These are phyloP conservation scores for Enteromius unitaeniatus DNA, from an alignment of 2,797 vertebrate genomes.

Conservation along the genomic window DNA sequence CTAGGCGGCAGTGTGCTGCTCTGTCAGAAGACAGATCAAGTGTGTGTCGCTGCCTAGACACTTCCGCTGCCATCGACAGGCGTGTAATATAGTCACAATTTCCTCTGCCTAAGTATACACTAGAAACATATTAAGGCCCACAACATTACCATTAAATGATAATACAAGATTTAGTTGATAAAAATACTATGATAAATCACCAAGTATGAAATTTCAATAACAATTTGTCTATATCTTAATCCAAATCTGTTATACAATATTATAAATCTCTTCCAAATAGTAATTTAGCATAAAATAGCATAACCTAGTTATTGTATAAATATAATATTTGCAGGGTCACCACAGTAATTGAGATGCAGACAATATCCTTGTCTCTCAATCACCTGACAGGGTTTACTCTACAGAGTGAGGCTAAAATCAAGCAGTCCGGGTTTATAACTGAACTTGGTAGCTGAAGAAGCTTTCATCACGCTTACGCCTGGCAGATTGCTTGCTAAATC, in stretches of 20 bases:
- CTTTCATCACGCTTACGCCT: slow-evolving; percentile 58
- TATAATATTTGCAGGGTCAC: background rate
- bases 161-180: background rate
- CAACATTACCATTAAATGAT: background rate
- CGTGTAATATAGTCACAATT: slow-evolving; percentile 41
- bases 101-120: slow-evolving; percentile 17
- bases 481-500: slow-evolving; percentile 60
- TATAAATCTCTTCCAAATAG: background rate
- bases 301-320: background rate
- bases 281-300: background rate
- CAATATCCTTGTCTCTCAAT: slow-evolving; percentile 25
- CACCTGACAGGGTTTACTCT: slow-evolving; percentile 46
- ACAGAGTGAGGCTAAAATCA: slow-evolving; percentile 47
- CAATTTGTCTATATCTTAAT: background rate
- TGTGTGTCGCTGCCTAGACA: slow-evolving; percentile 34
- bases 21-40: slow-evolving; percentile 44
- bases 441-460: slow-evolving; percentile 34
- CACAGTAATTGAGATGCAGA: background rate
- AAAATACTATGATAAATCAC: background rate
- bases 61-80: slow-evolving; percentile 36
- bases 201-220: background rate
- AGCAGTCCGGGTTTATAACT: slow-evolving; percentile 10
- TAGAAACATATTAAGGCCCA: background rate
- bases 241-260: background rate
- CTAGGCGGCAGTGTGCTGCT: slow-evolving; percentile 1